These are phyloP conservation scores for Zaprionus inermis DNA, from an alignment of 1,140 invertebrate genomes.

Conservation along the genomic window DNA sequence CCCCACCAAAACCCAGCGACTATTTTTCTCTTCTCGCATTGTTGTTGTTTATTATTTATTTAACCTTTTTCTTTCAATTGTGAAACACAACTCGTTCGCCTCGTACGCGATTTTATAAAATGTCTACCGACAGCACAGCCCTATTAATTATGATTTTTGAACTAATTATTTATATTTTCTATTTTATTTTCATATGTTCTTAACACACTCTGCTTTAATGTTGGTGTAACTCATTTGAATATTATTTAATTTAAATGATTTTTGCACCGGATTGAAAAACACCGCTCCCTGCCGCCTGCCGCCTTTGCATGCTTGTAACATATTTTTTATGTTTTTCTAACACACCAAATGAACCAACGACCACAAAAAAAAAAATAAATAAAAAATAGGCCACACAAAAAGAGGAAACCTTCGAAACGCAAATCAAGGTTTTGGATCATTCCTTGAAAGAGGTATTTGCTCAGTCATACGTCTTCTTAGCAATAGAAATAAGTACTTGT, in stretches of 20 bases:
- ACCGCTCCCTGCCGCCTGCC: slow-evolving; percentile 13
- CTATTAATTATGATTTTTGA: slow-evolving; percentile 18
- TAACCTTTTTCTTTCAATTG: slow-evolving; percentile 22
- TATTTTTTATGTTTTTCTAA: slow-evolving; percentile 44
- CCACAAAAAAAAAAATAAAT: slow-evolving; percentile 54
- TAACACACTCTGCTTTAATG: slow-evolving; percentile 45
- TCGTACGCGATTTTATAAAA: slow-evolving; percentile 63
- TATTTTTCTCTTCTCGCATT: slow-evolving; percentile 30
- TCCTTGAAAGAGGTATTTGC: slow-evolving; percentile 96
- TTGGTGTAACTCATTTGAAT: slow-evolving; percentile 45
- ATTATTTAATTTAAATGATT: slow-evolving; percentile 38
- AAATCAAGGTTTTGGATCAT: slow-evolving; percentile 95
- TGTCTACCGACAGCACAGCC: slow-evolving; percentile 77
- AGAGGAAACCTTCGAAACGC: slow-evolving; percentile 97
- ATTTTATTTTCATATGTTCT: slow-evolving; percentile 71
- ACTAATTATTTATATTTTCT: slow-evolving; percentile 66
- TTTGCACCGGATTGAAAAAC: slow-evolving; percentile 51
- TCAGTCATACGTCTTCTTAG: slow-evolving; percentile 5
- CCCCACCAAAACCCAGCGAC: slow-evolving; percentile 61
- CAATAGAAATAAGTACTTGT: slow-evolving; percentile 36
- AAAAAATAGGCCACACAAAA: slow-evolving; percentile 94
- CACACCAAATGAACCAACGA: slow-evolving; percentile 55
- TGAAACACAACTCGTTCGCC: slow-evolving; percentile 1
- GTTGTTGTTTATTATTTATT: slow-evolving; percentile 70
- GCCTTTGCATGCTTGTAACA: slow-evolving; percentile 56